Evolutionary conservation across 2,113 vertebrate genomes (phyloP), one percentile per base, ranked within the genome.

Genomic region (Vicugna pacos): DNA sequence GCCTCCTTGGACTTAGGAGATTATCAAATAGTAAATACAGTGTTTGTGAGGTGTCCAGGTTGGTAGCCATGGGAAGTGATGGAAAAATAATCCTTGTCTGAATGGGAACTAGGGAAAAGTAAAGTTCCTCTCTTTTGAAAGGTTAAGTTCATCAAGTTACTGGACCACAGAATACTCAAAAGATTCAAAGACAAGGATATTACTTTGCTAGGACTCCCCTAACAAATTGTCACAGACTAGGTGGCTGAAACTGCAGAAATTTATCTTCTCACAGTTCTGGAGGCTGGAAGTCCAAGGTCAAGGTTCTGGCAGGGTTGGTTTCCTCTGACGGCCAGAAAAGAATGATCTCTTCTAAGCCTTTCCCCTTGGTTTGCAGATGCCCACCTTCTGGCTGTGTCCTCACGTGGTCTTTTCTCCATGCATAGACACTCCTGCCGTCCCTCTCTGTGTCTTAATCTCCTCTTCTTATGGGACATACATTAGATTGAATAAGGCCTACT

Each of bases 131-230:
- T 77, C 11, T 35, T n/a, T 69, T 83, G 24, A 17, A 73, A 69
- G 8, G 6, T 90, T 82, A 91, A 91, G 9, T 81, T 26, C 35
- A 38, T 86, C 52, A 89, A n/a, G 22, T 77, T 89, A 67, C 32
- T 67, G 28, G 14, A 83, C 22, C 56, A 93, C 35, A 75, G 4
- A 62, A 48, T 84, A 95, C 46, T 94, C 48, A 90, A 89, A 91
- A 69, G 8, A 70, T 60, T 54, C 19, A 89, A 89, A 96, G 65
- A 2, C 20, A 77, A 8, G 42, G 38, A 32, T 69, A 48, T 67
- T 60, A n/a, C 38, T 58, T 75, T 8, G 2, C 38, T 69, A 79
- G 54, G 19, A 56, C 38, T 50, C 20, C 24, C 62, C n/a, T 76
- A 89, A 86, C 46, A 88, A 92, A 92, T 77, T 46, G 32, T 17